phyloP scores from a whole-genome alignment of 2,888 invertebrate species.

The Plagodis dolabraria region DNA sequence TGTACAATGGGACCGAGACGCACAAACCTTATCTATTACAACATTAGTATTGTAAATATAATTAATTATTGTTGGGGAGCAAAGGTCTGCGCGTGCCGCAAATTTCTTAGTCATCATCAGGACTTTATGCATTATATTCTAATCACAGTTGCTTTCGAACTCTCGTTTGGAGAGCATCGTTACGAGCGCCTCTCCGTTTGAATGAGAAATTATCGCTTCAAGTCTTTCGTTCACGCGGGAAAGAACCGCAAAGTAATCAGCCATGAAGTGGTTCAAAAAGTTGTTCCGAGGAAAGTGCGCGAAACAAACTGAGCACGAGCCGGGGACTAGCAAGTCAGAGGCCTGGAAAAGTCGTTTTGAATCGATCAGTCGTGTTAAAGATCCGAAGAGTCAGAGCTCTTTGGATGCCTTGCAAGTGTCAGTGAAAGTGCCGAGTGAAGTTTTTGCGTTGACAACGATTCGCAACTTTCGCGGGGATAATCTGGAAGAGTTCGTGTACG shows the following conservation, averaged over 20 bases:
- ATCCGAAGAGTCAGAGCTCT: conserved; percentile 31
- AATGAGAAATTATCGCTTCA: conserved; percentile 86
- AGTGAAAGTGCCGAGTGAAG: conserved; percentile 47
- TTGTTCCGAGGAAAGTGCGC: conserved; percentile 84
- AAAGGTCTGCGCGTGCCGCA: conserved; percentile 79
- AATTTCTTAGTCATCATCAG: conserved; percentile 50
- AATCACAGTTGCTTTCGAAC: conserved; percentile 56
- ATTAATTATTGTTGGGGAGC: conserved; percentile 73
- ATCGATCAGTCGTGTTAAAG: conserved; percentile 40
- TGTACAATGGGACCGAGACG: conserved; percentile 69
- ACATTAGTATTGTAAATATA: conserved; percentile 71
- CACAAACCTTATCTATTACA: conserved; percentile 65
- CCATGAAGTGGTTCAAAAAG: conserved; percentile 88
- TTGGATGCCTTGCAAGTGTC: conserved; percentile 44
- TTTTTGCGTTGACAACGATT: conserved; percentile 70
- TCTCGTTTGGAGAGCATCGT: conserved; percentile 47
- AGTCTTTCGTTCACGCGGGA: conserved; percentile 86
- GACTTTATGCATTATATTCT: conserved; percentile 36
- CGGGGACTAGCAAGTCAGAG: conserved; percentile 40
- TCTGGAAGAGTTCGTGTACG: conserved; percentile 61
- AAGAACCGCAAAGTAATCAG: conserved; percentile 85
- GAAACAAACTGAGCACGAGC: conserved; percentile 62
- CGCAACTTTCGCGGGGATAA: conserved; percentile 68
- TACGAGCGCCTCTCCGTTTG: conserved; percentile 53
- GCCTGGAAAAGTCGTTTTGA: conserved; percentile 48